Evolutionary conservation across 2,113 vertebrate species (phyloP).

Genomic region (Rhegmatorhina hoffmannsi): DNA sequence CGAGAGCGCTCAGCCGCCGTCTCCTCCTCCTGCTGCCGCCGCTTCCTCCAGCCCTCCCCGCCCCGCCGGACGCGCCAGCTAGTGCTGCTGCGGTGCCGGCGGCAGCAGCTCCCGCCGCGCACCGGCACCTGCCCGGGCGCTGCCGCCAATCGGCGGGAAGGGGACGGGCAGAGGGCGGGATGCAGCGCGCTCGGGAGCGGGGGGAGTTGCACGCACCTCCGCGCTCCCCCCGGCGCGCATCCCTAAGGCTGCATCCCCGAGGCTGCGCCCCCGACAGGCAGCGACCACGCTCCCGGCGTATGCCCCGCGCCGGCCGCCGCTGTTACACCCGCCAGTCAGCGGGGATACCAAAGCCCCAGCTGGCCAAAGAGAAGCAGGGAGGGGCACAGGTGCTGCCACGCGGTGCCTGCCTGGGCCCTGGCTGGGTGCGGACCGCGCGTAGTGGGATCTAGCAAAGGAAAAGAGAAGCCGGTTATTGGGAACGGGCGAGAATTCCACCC

Average conservation of each 20-base stretch:
- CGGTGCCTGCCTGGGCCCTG: neutral
- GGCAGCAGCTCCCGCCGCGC: neutral
- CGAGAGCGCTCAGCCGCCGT: neutral
- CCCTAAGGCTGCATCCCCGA: neutral
- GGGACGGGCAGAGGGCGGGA: neutral
- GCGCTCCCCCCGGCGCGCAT: neutral
- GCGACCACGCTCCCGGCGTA: fast-evolving
- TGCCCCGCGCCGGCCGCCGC: neutral
- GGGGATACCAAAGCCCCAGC: neutral
- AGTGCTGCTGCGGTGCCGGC: neutral
- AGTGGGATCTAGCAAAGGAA: neutral
- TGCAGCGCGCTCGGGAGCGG: neutral
- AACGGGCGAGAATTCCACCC: neutral
- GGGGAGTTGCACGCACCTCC: neutral
- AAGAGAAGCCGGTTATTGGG: no score
- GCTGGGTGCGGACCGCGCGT: neutral
- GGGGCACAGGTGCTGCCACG: neutral
- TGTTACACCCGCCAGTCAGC: fast-evolving
- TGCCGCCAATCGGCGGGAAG: neutral
- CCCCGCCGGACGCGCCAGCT: neutral
- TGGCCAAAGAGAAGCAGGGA: neutral
- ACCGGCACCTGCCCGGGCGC: neutral
- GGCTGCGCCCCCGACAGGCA: neutral
- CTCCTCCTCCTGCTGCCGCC: neutral
- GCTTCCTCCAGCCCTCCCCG: neutral